A percentile compares a stretch with the other conserved stretches of the same genome.
These are phyloP conservation scores for Peromyscus attwateri DNA, from an alignment of 2,797 vertebrate species.

Conservation along the genomic window DNA sequence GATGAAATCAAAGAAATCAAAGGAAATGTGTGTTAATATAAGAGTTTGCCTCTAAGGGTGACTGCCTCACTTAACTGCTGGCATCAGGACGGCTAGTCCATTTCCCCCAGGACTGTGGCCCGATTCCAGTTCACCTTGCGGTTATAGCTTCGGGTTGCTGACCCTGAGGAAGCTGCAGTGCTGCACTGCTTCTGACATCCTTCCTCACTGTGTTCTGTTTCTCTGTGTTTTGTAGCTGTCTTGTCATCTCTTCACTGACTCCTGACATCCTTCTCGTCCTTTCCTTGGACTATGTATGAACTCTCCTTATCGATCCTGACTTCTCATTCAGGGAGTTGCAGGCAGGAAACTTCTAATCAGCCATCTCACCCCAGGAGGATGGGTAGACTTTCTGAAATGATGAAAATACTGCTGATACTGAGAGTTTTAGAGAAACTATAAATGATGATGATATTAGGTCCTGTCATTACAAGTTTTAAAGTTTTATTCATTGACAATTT, in stretches of 20 bases:
- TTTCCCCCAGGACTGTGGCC: neutral
- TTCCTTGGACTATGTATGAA: neutral
- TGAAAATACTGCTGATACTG: neutral
- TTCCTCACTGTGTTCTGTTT: neutral
- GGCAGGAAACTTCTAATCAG: neutral
- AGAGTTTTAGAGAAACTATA: neutral
- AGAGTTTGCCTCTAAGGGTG: neutral
- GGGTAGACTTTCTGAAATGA: neutral
- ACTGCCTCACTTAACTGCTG: neutral
- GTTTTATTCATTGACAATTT: neutral
- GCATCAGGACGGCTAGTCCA: neutral
- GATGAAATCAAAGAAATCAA: neutral
- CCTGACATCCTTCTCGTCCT: neutral
- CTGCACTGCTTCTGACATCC: neutral
- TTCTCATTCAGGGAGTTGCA: neutral
- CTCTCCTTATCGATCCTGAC: neutral
- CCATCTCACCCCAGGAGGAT: neutral
- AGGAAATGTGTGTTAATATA: neutral
- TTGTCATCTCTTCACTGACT: neutral
- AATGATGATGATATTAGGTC: neutral
- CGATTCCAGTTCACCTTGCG: neutral
- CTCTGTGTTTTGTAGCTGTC: neutral
- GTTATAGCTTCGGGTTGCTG: neutral
- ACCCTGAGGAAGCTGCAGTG: neutral
- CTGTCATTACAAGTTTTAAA: neutral